Percentiles rank a stretch among this genome's conserved stretches.
Conservation (phyloP, 2,888 invertebrate species). For the Galeopsomyia nigrocyanea region DNA sequence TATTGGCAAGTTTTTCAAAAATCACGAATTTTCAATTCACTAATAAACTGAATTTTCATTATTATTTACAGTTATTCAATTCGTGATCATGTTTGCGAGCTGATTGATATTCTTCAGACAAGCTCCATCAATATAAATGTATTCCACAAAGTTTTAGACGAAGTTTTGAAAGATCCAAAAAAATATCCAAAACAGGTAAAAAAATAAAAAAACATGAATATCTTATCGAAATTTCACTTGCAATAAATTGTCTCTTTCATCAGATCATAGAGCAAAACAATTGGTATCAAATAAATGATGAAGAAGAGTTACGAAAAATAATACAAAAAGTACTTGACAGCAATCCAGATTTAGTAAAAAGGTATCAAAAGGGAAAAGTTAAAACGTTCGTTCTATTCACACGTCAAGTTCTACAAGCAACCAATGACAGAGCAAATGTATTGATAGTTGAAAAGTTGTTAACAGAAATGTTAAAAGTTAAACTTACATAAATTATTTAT, state of each 20-base stretch:
- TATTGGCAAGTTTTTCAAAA: slow-evolving; percentile 71
- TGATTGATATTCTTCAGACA: slow-evolving; percentile 74
- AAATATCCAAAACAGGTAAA: slow-evolving; percentile 67
- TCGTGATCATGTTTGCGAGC: slow-evolving; percentile 73
- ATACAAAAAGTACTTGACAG: slow-evolving; percentile 76
- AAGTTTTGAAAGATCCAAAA: slow-evolving; percentile 68
- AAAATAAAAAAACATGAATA: background rate
- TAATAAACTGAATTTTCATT: slow-evolving; percentile 11
- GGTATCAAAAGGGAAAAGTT: slow-evolving; percentile 78
- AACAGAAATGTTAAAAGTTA: slow-evolving; percentile 72
- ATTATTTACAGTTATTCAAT: slow-evolving; percentile 69
- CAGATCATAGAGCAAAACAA: slow-evolving; percentile 75
- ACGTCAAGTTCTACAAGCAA: slow-evolving; percentile 74
- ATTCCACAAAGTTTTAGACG: slow-evolving; percentile 71
- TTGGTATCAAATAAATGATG: slow-evolving; percentile 77
- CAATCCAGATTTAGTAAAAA: slow-evolving; percentile 77
- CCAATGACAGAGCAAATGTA: slow-evolving; percentile 79
- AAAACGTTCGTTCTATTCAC: slow-evolving; percentile 79
- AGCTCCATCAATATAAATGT: slow-evolving; percentile 76
- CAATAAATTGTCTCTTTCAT: background rate
- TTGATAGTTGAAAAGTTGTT: slow-evolving; percentile 73
- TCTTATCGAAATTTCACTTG: background rate
- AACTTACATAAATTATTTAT: slow-evolving; percentile 15
- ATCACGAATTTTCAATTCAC: slow-evolving; percentile 1
- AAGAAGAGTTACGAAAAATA: slow-evolving; percentile 72